Percentiles rank a stretch among this genome's conserved stretches.
Evolutionary conservation across 2,797 vertebrate genomes (phyloP).

Genomic region (Menidia menidia): DNA sequence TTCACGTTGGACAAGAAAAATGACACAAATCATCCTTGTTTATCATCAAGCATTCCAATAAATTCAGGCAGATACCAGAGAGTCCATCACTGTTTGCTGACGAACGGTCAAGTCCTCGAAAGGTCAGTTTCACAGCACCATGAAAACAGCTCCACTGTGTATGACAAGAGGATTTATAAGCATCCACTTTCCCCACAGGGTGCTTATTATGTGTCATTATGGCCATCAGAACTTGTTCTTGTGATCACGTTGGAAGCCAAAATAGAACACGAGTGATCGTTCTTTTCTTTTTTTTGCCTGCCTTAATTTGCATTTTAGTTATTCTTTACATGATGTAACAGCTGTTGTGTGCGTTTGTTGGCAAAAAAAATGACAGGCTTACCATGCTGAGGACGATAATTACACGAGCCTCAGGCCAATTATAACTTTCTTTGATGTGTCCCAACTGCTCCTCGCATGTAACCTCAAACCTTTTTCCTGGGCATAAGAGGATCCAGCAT

Average conservation of each 20-base stretch:
- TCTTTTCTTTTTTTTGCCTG: background rate
- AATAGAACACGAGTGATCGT: slow-evolving; percentile 25
- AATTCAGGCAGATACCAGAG: background rate
- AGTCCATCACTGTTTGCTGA: background rate
- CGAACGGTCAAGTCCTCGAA: background rate
- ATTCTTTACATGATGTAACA: background rate
- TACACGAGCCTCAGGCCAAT: background rate
- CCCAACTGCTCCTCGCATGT: slow-evolving; percentile 1
- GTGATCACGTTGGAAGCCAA: slow-evolving; percentile 7
- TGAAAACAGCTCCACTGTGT: slow-evolving; percentile 6
- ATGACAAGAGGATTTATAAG: slow-evolving; percentile 4
- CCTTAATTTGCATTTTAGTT: background rate
- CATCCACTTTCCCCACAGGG: slow-evolving; percentile 8
- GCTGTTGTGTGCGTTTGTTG: background rate
- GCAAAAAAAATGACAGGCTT: slow-evolving; percentile 4
- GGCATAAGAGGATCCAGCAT: background rate
- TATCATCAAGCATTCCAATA: background rate
- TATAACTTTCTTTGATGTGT: background rate
- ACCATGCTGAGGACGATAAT: background rate
- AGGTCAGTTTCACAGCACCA: slow-evolving; percentile 8
- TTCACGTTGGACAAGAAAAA: background rate
- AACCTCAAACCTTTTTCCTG: slow-evolving; percentile 4
- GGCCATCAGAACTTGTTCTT: background rate
- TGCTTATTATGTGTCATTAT: slow-evolving; percentile 18
- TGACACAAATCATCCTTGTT: background rate